Percentiles rank a stretch among this genome's conserved stretches.
These are phyloP conservation scores for Drosophila pseudoobscura DNA, from an alignment of 1,140 invertebrate species.

Conservation along the genomic window DNA sequence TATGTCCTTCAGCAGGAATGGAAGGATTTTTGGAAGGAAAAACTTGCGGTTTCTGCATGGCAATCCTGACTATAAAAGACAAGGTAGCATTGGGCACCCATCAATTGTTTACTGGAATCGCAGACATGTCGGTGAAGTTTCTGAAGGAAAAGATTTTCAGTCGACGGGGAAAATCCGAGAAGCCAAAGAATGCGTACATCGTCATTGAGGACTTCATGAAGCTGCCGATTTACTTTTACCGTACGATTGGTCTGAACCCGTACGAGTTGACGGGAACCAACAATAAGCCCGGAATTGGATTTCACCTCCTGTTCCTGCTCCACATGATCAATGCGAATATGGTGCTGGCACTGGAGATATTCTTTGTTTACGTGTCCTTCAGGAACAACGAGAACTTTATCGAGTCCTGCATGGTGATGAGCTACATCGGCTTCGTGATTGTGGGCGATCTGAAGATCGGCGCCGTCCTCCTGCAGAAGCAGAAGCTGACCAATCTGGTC, in stretches of 20 bases:
- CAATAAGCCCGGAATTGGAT: neutral
- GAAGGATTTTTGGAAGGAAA: neutral
- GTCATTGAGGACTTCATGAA: constrained; percentile 46
- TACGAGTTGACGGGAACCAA: constrained; percentile 19
- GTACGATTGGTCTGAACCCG: constrained; percentile 41
- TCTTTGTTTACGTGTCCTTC: constrained; percentile 22
- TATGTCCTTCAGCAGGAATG: neutral
- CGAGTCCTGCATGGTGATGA: constrained; percentile 54
- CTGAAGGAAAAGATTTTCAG: neutral
- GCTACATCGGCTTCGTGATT: constrained; percentile 58
- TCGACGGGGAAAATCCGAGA: neutral
- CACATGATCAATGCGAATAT: constrained; percentile 40
- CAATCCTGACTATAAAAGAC: constrained; percentile 20
- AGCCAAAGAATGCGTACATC: neutral
- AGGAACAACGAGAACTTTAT: constrained; percentile 42
- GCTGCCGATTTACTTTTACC: constrained; percentile 41
- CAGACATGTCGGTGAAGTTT: constrained; percentile 6
- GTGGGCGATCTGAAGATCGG: constrained; percentile 59
- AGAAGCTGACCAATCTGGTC: constrained; percentile 32
- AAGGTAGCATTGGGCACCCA: neutral
- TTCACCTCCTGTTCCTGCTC: constrained; percentile 11
- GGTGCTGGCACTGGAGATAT: constrained; percentile 21
- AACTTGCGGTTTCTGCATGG: neutral
- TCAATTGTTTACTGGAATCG: neutral
- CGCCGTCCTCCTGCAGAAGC: constrained; percentile 41